Evolutionary conservation across 2,113 vertebrate species (phyloP).

Genomic region (Dipodomys merriami): DNA sequence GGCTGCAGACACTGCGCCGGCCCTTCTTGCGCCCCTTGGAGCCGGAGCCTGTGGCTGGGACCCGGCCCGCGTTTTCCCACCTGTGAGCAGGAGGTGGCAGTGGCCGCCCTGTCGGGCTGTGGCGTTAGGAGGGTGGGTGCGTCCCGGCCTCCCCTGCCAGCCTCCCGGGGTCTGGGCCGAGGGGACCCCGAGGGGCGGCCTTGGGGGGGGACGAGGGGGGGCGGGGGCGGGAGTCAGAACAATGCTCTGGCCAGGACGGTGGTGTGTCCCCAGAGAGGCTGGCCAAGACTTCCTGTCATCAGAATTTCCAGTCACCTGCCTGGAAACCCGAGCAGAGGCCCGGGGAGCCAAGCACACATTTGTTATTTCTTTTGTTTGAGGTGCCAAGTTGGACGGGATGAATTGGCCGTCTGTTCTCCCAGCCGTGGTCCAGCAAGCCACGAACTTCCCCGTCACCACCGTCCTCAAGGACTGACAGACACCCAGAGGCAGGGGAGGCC

Average conservation of each 20-base stretch:
- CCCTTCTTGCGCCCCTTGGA: neutral
- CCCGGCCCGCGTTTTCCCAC: neutral
- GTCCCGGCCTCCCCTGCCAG: neutral
- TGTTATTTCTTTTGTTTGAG: slow-evolving; percentile 86
- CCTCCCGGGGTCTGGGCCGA: neutral
- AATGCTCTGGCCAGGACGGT: slow-evolving; percentile 47
- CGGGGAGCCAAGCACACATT: slow-evolving; percentile 82
- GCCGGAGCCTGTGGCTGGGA: neutral
- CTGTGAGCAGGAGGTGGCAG: neutral
- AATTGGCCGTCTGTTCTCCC: slow-evolving; percentile 88
- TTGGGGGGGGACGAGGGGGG: neutral
- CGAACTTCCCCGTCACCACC: slow-evolving; percentile 84
- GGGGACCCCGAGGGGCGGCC: neutral
- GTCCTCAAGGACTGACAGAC: slow-evolving; percentile 82
- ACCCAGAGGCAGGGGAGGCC: slow-evolving; percentile 25
- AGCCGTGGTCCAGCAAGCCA: slow-evolving; percentile 75
- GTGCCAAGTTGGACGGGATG: slow-evolving; percentile 86
- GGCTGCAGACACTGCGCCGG: neutral
- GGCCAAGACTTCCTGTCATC: slow-evolving; percentile 86
- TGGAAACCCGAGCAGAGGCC: slow-evolving; percentile 87
- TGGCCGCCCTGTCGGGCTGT: neutral
- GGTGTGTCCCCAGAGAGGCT: slow-evolving; percentile 70
- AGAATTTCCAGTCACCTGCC: slow-evolving; percentile 88
- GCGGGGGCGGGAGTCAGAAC: neutral
- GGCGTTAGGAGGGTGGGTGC: neutral